These are phyloP conservation scores for Electrona antarctica DNA, from an alignment of 2,113 vertebrate species.

Conservation along the genomic window DNA sequence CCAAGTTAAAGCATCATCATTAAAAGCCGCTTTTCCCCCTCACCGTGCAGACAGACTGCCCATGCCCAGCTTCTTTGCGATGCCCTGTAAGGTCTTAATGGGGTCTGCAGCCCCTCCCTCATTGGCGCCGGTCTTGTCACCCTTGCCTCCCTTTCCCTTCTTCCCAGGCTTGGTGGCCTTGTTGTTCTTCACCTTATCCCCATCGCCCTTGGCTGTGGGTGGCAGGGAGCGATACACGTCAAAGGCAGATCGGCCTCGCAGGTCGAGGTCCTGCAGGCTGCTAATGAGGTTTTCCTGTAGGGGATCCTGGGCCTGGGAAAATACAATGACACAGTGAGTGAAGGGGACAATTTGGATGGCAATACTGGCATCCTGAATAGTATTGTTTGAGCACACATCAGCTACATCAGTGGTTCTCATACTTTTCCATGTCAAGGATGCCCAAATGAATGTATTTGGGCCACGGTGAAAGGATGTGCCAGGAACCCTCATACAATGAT, in stretches of 20 bases:
- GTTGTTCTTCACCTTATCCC: constrained; percentile 86
- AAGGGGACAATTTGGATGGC: too few species aligned
- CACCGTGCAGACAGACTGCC: constrained; percentile 88
- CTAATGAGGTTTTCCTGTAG: constrained; percentile 83
- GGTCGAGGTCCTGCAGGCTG: constrained; percentile 83
- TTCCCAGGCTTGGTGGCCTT: constrained; percentile 84
- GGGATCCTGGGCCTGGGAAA: constrained; percentile 42
- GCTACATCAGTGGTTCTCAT: too few species aligned
- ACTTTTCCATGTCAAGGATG: too few species aligned
- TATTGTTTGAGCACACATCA: too few species aligned
- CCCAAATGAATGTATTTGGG: too few species aligned
- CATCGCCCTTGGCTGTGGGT: constrained; percentile 66
- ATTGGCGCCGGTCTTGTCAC: constrained; percentile 61
- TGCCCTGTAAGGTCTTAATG: constrained; percentile 88
- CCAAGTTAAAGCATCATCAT: neutral
- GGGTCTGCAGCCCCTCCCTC: constrained; percentile 82
- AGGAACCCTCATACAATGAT: too few species aligned
- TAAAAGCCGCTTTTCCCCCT: constrained; percentile 7
- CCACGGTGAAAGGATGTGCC: too few species aligned
- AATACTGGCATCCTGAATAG: too few species aligned
- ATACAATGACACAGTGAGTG: constrained; percentile 14
- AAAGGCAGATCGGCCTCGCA: constrained; percentile 83
- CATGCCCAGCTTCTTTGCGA: constrained; percentile 90
- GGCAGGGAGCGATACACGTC: constrained; percentile 88
- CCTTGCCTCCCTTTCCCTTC: constrained; percentile 84